Percentiles rank a stretch among this genome's conserved stretches.
These are phyloP conservation scores for Lophius americanus DNA, from an alignment of 2,797 vertebrate species.

Conservation along the genomic window DNA sequence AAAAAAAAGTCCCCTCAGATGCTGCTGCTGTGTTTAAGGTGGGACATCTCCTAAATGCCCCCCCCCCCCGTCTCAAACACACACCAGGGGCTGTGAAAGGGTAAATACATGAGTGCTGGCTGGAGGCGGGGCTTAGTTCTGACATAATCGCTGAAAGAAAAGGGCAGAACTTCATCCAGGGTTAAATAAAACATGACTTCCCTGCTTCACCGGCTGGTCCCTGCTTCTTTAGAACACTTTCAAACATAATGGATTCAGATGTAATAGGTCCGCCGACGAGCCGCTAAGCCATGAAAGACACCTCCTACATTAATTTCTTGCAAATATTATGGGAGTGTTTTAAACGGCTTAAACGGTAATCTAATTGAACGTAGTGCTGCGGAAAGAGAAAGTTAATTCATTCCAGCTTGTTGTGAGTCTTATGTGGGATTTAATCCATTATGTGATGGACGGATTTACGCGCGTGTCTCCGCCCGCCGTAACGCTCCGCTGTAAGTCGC, in stretches of 20 bases:
- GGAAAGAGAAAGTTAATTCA: conserved; percentile 5
- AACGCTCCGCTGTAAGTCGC: neutral
- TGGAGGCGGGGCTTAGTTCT: too few species aligned
- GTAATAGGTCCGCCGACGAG: neutral
- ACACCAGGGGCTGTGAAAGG: too few species aligned
- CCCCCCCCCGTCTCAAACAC: too few species aligned
- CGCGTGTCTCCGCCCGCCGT: conserved; percentile 7
- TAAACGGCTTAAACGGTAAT: conserved; percentile 28
- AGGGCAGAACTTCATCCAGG: neutral
- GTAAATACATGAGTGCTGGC: too few species aligned
- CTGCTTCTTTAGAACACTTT: neutral
- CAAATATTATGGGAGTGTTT: conserved; percentile 14
- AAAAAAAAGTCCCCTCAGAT: too few species aligned
- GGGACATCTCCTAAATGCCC: too few species aligned
- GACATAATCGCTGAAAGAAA: too few species aligned
- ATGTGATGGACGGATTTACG: conserved; percentile 25
- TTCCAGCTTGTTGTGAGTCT: conserved; percentile 29
- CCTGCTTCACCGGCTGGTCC: neutral
- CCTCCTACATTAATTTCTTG: conserved; percentile 1
- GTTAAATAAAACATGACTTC: neutral
- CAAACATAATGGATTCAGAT: conserved; percentile 1
- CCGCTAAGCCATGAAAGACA: conserved; percentile 8
- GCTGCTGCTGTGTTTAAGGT: too few species aligned
- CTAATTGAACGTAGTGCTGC: conserved; percentile 21
- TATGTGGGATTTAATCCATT: conserved; percentile 29